These are phyloP conservation scores for Odontesthes bonariensis DNA, from an alignment of 2,113 vertebrate species.

Conservation along the genomic window DNA sequence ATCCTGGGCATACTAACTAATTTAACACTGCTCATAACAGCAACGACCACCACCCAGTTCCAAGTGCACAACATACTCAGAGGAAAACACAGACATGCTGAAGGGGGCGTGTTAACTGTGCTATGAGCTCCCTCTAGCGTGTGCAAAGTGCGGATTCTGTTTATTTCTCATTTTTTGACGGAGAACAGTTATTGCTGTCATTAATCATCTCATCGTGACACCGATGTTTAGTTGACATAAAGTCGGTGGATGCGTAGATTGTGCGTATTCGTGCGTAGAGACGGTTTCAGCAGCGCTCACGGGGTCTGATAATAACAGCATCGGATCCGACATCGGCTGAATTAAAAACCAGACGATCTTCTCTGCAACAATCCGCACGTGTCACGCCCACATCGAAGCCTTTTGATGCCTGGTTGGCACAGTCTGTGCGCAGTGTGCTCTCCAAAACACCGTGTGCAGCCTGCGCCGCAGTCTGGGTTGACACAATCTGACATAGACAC, in stretches of 20 bases:
- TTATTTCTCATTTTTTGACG: background rate
- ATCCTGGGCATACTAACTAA: background rate
- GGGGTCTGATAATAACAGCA: background rate
- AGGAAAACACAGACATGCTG: background rate
- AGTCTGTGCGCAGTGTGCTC: conserved; percentile 6
- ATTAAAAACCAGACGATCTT: conserved; percentile 15
- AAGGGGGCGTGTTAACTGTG: conserved; percentile 17
- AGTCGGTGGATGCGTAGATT: background rate
- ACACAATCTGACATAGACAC: background rate
- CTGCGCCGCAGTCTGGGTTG: conserved; percentile 30
- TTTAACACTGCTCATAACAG: background rate
- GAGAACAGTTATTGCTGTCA: background rate
- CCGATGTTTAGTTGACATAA: background rate
- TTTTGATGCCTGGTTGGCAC: conserved; percentile 7
- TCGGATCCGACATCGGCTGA: conserved; percentile 13
- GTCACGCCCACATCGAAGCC: background rate
- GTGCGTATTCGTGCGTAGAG: background rate
- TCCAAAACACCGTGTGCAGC: conserved; percentile 4
- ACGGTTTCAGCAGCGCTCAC: background rate
- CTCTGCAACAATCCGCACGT: background rate
- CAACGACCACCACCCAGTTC: conserved; percentile 15
- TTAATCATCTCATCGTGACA: background rate
- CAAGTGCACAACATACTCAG: conserved; percentile 13
- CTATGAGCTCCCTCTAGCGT: conserved; percentile 60
- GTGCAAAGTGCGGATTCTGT: background rate